Percentiles rank a stretch among this genome's conserved stretches.
phyloP scores from a whole-genome alignment of 2,113 vertebrate genomes.

The Epinephelus moara region DNA sequence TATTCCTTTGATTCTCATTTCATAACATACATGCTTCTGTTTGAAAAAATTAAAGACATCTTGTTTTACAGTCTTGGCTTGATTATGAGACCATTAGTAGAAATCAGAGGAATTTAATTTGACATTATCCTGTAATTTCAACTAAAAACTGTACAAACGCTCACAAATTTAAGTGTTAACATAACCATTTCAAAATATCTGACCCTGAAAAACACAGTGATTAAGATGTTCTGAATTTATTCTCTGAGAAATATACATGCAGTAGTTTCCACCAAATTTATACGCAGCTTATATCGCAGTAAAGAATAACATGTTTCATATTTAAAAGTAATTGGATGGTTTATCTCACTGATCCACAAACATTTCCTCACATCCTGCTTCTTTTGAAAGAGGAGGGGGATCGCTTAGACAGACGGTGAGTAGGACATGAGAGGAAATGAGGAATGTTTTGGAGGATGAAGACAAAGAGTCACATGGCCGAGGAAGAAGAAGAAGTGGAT shows the following conservation, averaged over 20 bases:
- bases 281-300: background rate
- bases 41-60: background rate
- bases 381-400: background rate
- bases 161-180: background rate
- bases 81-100: background rate
- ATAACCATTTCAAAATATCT: background rate
- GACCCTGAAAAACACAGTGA: background rate
- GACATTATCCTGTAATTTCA: background rate
- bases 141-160: background rate
- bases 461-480: slow-evolving; percentile 5
- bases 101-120: background rate
- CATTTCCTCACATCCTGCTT: slow-evolving; percentile 37
- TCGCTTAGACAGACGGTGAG: slow-evolving; percentile 4
- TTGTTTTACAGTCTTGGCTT: background rate
- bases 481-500: slow-evolving; percentile 7
- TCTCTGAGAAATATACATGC: background rate
- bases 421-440: slow-evolving; percentile 41
- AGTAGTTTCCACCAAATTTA: slow-evolving; percentile 8
- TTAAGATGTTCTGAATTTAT: background rate
- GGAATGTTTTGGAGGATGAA: background rate
- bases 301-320: background rate
- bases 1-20: background rate
- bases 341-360: slow-evolving; percentile 5
- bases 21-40: background rate
- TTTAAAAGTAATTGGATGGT: slow-evolving; percentile 1